Conservation (phyloP, 2,888 invertebrate genomes). For the Halictus ligatus region DNA sequence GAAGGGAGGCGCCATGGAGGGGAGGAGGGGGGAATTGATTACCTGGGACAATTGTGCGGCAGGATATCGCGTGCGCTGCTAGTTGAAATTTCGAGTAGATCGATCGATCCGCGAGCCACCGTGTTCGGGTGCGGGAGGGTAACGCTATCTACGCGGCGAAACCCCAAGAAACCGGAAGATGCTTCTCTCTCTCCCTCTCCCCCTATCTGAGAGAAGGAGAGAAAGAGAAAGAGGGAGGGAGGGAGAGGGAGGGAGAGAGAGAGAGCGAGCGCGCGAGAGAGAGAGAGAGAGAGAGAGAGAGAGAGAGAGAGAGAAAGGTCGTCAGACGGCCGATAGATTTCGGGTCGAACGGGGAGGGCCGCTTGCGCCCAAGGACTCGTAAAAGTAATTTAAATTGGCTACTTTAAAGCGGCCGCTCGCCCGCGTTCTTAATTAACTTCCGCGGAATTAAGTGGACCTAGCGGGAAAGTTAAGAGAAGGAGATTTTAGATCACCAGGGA, state of each 20-base stretch:
- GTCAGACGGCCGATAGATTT: slow-evolving; percentile 49
- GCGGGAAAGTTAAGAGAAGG: slow-evolving; percentile 61
- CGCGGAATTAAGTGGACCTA: slow-evolving; percentile 62
- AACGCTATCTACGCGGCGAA: slow-evolving; percentile 4
- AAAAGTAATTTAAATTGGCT: slow-evolving; percentile 65
- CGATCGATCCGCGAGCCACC: slow-evolving; percentile 31
- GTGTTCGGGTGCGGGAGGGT: neutral
- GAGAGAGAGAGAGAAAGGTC: neutral
- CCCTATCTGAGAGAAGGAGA: no score
- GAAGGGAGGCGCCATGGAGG: neutral
- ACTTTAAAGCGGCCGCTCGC: slow-evolving; percentile 46
- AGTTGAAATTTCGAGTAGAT: slow-evolving; percentile 51
- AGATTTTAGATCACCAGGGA: slow-evolving; percentile 61
- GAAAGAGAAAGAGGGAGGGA: no score
- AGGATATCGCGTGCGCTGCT: slow-evolving; percentile 50
- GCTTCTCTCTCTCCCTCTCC: neutral
- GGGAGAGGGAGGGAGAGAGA: no score
- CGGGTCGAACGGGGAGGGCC: slow-evolving; percentile 27
- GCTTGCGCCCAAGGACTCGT: slow-evolving; percentile 58
- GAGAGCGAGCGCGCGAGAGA: no score
- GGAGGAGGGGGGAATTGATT: slow-evolving; percentile 45
- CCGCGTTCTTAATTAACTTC: slow-evolving; percentile 63
- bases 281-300: no score
- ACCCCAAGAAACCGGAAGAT: slow-evolving; percentile 15
- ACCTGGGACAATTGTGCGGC: slow-evolving; percentile 52